Conservation (phyloP, 2,113 vertebrate species). For the Poecile atricapillus region DNA sequence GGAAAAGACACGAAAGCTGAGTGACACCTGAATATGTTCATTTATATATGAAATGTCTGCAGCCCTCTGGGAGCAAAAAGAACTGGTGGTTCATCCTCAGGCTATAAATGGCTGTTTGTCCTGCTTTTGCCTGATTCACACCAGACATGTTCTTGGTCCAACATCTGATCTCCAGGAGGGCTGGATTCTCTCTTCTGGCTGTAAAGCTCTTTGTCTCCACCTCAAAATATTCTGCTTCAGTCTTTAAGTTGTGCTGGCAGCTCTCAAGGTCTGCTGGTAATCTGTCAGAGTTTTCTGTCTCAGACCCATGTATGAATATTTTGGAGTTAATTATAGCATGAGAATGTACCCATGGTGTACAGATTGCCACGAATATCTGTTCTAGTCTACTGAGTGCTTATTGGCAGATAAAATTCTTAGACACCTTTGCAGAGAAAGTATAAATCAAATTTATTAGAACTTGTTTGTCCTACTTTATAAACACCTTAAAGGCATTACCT, state of each 20-base stretch:
- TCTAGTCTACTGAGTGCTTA: neutral
- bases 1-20: neutral
- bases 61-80: neutral
- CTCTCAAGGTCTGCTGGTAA: neutral
- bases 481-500: rapidly evolving
- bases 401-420: neutral
- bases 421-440: neutral
- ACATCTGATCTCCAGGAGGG: no score
- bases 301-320: neutral
- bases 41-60: rapidly evolving
- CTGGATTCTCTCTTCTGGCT: neutral
- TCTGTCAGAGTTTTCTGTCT: neutral
- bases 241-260: neutral
- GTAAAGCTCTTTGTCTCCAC: neutral
- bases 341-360: neutral
- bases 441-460: neutral
- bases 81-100: neutral
- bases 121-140: neutral
- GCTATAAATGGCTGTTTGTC: neutral
- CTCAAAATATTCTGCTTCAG: neutral
- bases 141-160: neutral
- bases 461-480: neutral
- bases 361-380: neutral
- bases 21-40: neutral
- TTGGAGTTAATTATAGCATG: neutral